Percentiles rank a stretch among this genome's conserved stretches.
These are phyloP conservation scores for Sinocyclocheilus anshuiensis DNA, from an alignment of 2,113 vertebrate species.

Conservation along the genomic window DNA sequence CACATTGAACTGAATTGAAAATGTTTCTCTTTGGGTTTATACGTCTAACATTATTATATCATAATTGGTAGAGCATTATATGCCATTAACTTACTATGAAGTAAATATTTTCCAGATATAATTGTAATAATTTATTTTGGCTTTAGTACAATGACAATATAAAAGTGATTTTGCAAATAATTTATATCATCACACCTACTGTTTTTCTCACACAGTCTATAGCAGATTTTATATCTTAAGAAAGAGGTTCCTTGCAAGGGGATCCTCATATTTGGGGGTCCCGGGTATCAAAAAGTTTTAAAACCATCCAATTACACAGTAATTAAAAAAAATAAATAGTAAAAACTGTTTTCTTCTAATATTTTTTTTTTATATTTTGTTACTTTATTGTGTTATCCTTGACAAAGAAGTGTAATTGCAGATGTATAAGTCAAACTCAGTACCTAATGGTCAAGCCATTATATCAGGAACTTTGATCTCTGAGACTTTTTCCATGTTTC, in stretches of 20 bases:
- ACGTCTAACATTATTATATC: background rate
- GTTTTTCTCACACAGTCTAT: background rate
- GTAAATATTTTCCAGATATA: background rate
- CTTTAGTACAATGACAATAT: background rate
- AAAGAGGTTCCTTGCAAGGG: too few relatives aligned
- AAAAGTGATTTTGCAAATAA: background rate
- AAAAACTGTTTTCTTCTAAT: too few relatives aligned
- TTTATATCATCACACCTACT: background rate
- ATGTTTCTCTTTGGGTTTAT: background rate
- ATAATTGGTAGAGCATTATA: background rate
- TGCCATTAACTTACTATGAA: background rate
- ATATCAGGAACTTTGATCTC: constrained; percentile 14
- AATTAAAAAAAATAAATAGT: too few relatives aligned
- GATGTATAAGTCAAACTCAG: too few relatives aligned
- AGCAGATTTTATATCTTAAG: too few relatives aligned
- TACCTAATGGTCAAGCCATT: background rate
- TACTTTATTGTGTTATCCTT: too few relatives aligned
- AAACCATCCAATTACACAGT: too few relatives aligned
- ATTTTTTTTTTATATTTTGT: too few relatives aligned
- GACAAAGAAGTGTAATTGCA: too few relatives aligned
- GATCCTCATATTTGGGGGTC: too few relatives aligned
- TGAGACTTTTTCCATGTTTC: constrained; percentile 22
- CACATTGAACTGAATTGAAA: background rate
- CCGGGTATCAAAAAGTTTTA: too few relatives aligned
- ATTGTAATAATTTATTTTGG: background rate